phyloP scores from a whole-genome alignment of 2,113 vertebrate species.

The Anolis carolinensis region DNA sequence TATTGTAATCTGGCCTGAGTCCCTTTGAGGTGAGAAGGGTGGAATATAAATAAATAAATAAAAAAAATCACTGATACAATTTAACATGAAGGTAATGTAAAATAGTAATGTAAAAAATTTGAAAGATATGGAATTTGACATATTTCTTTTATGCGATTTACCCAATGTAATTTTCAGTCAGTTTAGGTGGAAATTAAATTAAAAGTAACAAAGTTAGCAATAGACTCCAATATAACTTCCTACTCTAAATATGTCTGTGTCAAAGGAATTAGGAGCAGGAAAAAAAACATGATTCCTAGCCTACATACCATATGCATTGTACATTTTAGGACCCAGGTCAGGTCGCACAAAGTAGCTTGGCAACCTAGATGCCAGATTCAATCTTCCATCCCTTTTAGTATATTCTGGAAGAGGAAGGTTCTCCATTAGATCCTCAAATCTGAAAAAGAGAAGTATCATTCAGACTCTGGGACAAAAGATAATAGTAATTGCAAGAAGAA shows the following conservation, averaged over 20 bases:
- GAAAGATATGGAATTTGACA: background rate
- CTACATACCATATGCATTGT: slow-evolving; percentile 95
- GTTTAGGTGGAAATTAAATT: background rate
- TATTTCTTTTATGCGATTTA: background rate
- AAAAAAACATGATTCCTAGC: slow-evolving; percentile 20
- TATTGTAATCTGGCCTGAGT: too few species aligned
- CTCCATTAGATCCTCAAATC: slow-evolving; percentile 97
- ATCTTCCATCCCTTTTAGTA: slow-evolving; percentile 95
- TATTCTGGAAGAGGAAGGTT: slow-evolving; percentile 98
- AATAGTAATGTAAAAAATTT: background rate
- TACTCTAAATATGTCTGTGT: background rate
- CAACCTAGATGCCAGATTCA: slow-evolving; percentile 94
- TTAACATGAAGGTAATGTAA: background rate
- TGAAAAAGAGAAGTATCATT: slow-evolving; percentile 60
- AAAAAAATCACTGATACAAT: too few species aligned
- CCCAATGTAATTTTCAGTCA: background rate
- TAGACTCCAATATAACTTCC: background rate
- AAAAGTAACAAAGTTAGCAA: background rate
- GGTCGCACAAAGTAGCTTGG: slow-evolving; percentile 98
- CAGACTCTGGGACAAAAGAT: background rate
- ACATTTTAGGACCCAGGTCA: slow-evolving; percentile 98
- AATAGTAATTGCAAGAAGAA: background rate
- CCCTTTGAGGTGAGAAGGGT: too few species aligned
- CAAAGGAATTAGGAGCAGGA: slow-evolving; percentile 13
- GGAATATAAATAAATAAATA: too few species aligned